phyloP scores from a whole-genome alignment of 2,797 vertebrate genomes.

The Pangasius larnaudii region DNA sequence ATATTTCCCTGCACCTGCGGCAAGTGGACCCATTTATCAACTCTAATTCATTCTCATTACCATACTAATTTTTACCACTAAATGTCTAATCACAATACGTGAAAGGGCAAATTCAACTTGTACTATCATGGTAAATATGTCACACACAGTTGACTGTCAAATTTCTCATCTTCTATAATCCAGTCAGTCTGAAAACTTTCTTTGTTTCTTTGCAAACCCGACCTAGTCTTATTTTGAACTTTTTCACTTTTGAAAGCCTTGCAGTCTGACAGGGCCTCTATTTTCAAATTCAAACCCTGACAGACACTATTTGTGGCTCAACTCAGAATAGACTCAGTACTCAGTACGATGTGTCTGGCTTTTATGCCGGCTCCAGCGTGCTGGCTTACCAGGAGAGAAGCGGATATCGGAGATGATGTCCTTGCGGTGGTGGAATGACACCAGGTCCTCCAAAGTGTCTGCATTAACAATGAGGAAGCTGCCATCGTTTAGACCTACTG shows the following conservation, averaged over 20 bases:
- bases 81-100: background rate
- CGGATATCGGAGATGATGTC: conserved; percentile 95
- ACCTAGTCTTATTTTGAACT: conserved; percentile 14
- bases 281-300: conserved; percentile 8
- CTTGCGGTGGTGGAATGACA: conserved; percentile 98
- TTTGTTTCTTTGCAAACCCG: background rate
- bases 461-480: conserved; percentile 97
- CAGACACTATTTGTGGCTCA: conserved; percentile 35
- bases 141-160: background rate
- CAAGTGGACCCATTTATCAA: conserved; percentile 34
- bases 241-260: conserved; percentile 28
- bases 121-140: background rate
- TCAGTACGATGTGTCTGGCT: conserved; percentile 3
- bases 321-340: conserved; percentile 29
- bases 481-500: conserved; percentile 94
- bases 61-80: conserved; percentile 18
- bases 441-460: conserved; percentile 96
- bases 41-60: conserved; percentile 8
- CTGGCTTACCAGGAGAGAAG: conserved; percentile 91
- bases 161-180: background rate
- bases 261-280: background rate
- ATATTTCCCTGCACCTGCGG: conserved; percentile 90
- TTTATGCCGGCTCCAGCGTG: conserved; percentile 25
- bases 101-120: background rate
- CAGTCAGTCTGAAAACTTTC: conserved; percentile 1